Evolutionary conservation across 1,140 invertebrate species (phyloP), one percentile per base, ranked within the genome.

Genomic region (Mesaphorura yosii): DNA sequence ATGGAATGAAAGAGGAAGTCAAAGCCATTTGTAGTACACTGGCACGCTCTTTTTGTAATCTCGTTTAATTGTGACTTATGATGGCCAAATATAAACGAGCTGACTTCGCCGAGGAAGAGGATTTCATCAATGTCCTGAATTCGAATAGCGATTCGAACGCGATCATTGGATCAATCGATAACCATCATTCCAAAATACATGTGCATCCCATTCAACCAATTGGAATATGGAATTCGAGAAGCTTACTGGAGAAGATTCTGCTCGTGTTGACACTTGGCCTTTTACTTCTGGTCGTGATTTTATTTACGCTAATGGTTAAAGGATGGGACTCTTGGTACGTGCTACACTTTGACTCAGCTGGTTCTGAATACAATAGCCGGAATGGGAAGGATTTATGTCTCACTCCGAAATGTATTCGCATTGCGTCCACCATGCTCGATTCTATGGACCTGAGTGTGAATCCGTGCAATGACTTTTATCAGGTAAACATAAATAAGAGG

Each of bases 401-500:
- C 27, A 59, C 57, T 19, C 60, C 60, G 45, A 63, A 55, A 20
- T 63, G 60, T 34, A 44, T 63, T 7, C 52, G 57, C 42, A 49
- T 56, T 48, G 86, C 88, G 0, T 82, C 90, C 0, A 86, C 85
- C 39, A 82, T 96, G 31, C 74, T 94, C 34, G 80, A 82, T 53
- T 83, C 85, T 1, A 83, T 96, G 69, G 86, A 97, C 67, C 67
- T 70, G 0, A 73, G 70, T 1, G 76, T 82, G 2, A 76, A 94
- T 68, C 92, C 93, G 0, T 98, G 94, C 68, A 76, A 89, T 7
- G 89, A 98, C 70, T 98, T 97, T 71, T 98, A 95, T 69, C 75
- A 85, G 49, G 73, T 67, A 19, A 67, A 70, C 41, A 48, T 10
- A 19, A 39, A 4, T 12, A 37, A 37, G 17, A 12, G 34, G 34